Percentiles rank a stretch among this genome's conserved stretches.
phyloP scores from a whole-genome alignment of 2,888 invertebrate genomes.

The Adelphocoris suturalis region DNA sequence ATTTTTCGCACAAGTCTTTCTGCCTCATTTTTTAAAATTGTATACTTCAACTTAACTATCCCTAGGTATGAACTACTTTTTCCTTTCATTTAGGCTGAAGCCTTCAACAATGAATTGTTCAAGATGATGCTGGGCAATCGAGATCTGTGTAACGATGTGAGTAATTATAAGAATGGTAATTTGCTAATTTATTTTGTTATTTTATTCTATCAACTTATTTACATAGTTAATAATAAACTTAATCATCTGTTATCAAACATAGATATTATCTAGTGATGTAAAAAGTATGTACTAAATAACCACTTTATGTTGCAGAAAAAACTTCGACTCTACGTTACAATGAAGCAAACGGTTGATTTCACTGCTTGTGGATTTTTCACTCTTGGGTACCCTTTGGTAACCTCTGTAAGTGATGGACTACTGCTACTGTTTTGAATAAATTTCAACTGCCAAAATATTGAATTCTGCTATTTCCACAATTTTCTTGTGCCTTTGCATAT shows the following conservation, averaged over 20 bases:
- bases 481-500: no score
- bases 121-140: neutral
- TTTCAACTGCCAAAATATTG: no score
- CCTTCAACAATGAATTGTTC: neutral
- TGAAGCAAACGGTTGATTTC: constrained; percentile 9
- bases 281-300: no score
- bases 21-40: no score
- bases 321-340: constrained; percentile 6
- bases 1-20: no score
- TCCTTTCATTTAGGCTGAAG: neutral
- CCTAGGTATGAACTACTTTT: neutral
- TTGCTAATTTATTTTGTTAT: no score
- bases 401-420: neutral
- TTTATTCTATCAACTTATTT: no score
- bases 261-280: no score
- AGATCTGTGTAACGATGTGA: neutral
- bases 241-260: no score
- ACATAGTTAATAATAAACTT: no score
- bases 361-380: constrained; percentile 14
- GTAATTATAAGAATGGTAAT: neutral
- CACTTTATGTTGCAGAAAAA: neutral
- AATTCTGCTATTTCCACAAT: no score
- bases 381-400: neutral
- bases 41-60: neutral
- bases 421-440: neutral